Percentiles rank a stretch among this genome's conserved stretches.
These are phyloP conservation scores for Hemibagrus wyckioides DNA, from an alignment of 2,113 vertebrate species.

Conservation along the genomic window DNA sequence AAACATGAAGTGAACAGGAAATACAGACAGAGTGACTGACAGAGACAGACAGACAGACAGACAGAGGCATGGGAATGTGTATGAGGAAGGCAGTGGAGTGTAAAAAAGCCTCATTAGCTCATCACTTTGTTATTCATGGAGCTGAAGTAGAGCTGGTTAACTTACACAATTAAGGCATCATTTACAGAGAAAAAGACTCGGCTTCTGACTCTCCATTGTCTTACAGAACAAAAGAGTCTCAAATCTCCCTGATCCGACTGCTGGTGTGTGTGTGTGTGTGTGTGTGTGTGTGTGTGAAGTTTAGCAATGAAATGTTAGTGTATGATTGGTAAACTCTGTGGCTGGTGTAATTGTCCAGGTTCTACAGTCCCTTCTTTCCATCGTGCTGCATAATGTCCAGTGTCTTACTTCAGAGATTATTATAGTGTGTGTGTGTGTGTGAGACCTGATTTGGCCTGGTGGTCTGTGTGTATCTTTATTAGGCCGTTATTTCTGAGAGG, in stretches of 20 bases:
- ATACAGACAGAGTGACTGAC: not conserved
- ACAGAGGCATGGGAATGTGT: slow-evolving; percentile 61
- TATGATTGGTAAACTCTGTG: not conserved
- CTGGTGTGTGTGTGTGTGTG: not conserved
- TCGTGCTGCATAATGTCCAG: not conserved
- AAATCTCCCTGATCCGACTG: slow-evolving; percentile 53
- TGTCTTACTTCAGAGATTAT: not conserved
- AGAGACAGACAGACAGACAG: not conserved
- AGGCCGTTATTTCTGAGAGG: not conserved
- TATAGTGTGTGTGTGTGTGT: too few relatives aligned
- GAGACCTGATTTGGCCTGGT: not conserved
- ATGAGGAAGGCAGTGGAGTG: slow-evolving; percentile 57
- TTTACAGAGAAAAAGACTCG: slow-evolving; percentile 68
- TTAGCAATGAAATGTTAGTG: slow-evolving; percentile 2
- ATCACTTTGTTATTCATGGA: slow-evolving; percentile 74
- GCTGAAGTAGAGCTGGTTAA: slow-evolving; percentile 69
- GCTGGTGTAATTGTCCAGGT: not conserved
- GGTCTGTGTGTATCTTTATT: not conserved
- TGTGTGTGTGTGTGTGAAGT: slow-evolving; percentile 51
- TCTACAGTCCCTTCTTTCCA: not conserved
- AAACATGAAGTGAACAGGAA: not conserved
- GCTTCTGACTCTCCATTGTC: slow-evolving; percentile 65
- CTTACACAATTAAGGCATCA: slow-evolving; percentile 77
- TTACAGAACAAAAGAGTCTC: slow-evolving; percentile 69
- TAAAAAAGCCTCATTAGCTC: slow-evolving; percentile 48